Evolutionary conservation across 2,113 vertebrate genomes (phyloP), one percentile per base, ranked within the genome.

Genomic region (Plestiodon gilberti): DNA sequence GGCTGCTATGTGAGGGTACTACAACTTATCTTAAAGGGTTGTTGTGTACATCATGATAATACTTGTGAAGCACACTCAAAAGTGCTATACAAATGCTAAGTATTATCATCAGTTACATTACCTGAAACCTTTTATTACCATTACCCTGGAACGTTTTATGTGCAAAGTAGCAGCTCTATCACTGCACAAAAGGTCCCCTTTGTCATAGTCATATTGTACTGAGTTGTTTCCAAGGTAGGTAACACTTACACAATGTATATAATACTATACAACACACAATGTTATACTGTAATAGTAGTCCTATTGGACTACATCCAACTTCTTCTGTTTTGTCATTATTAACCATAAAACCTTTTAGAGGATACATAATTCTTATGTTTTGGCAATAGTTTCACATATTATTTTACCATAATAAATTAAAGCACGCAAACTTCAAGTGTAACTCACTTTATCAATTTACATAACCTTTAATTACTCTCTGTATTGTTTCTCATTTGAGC

Each of bases 381-480:
- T 81, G 69, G 14, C 78, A 81, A 28, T 35, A 28, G 43, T 62
- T 69, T 38, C 55, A 23, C n/a, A 48, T 22, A 70, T 69, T 22
- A 70, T 69, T 43, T 61, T 73, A 80, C 55, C 62, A 73, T 62
- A 61, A 74, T 74, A 74, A n/a, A 73, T 38, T 18, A 52, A 81
- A 57, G 40, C 15, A 14, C 15, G n/a, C 70, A 52, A 55, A 75
- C 52, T 81, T 75, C 23, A 65, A 52, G 89, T 89, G 81, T 40
- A 35, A 78, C 69, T 65, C 59, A 79, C 75, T 78, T 90, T 79
- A 93, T 91, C 4, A 92, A 62, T 78, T 93, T 91, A 93, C 28
- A 85, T 70, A 89, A 79, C 93, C 43, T n/a, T 55, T 87, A 93
- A 89, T 78, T 89, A 90, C 38, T 83, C 85, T 43, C 62, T 30